A percentile compares a stretch with the other conserved stretches of the same genome.
phyloP scores from a whole-genome alignment of 2,113 vertebrate species.

The Archocentrus centrarchus region DNA sequence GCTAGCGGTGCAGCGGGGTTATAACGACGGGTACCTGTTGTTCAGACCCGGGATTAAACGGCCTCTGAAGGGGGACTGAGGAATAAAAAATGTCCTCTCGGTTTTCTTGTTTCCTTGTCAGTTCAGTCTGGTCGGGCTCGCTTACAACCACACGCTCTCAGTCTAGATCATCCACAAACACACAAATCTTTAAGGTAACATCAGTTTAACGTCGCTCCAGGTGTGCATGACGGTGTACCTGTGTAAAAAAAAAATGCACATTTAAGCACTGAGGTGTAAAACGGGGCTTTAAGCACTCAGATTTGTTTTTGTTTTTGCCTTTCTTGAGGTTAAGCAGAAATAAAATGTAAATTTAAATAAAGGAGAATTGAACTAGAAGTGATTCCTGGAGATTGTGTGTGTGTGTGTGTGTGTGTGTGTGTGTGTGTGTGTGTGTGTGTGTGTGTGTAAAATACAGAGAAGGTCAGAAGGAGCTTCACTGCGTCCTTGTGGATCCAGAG shows the following conservation, averaged over 20 bases:
- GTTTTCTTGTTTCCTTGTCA: no score
- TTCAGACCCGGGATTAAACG: neutral
- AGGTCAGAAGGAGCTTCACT: neutral
- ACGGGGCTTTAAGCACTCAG: neutral
- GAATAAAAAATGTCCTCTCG: neutral
- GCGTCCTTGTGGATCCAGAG: neutral
- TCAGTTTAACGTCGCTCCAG: neutral
- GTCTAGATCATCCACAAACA: neutral
- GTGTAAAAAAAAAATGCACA: neutral
- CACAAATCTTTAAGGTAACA: neutral
- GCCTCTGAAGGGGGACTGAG: neutral
- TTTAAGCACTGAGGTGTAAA: neutral
- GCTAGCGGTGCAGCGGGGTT: neutral
- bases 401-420: no score
- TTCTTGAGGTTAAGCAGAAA: neutral
- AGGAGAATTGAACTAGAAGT: neutral
- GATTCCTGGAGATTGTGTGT: neutral
- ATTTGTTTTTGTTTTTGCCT: neutral
- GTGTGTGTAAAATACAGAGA: no score
- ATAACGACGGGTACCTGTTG: slow-evolving; percentile 18
- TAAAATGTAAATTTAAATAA: neutral
- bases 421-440: neutral
- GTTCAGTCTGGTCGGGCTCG: neutral
- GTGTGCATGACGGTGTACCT: neutral
- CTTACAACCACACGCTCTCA: neutral